phyloP scores from a whole-genome alignment of 2,113 vertebrate species.

The Illadopsis cleaveri region DNA sequence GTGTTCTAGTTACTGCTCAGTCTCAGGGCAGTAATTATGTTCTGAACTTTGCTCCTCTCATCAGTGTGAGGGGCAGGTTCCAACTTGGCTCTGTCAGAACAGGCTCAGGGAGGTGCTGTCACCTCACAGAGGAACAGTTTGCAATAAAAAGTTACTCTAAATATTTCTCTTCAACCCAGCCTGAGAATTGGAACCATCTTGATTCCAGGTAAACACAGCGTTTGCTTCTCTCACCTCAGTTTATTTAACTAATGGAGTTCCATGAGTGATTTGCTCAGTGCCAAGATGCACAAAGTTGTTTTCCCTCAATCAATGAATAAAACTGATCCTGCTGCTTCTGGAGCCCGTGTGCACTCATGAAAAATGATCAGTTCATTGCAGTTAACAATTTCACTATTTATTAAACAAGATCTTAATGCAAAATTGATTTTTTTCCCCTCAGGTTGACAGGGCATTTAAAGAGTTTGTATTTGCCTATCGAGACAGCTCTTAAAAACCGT shows the following conservation, averaged over 20 bases:
- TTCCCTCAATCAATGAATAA: not conserved
- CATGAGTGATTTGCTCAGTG: not conserved
- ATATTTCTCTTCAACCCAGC: not conserved
- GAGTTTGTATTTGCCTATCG: not conserved
- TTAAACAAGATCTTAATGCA: constrained; percentile 21
- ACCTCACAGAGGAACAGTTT: not conserved
- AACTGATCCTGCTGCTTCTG: not conserved
- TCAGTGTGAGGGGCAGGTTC: not conserved
- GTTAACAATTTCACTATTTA: not conserved
- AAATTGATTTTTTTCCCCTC: not conserved
- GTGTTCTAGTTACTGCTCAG: constrained; percentile 1
- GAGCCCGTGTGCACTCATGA: not conserved
- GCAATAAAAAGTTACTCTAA: not conserved
- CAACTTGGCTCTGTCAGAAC: not conserved
- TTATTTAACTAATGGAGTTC: not conserved
- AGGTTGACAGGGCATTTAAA: not conserved
- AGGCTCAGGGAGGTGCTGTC: not conserved
- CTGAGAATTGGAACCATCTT: not conserved
- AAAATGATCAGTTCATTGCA: not conserved
- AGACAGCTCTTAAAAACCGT: not conserved
- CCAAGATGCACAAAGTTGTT: not conserved
- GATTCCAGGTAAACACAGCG: not conserved
- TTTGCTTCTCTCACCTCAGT: not conserved
- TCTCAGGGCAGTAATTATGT: not conserved
- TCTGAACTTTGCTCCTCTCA: not conserved